These are phyloP conservation scores for Cerceris ruficornis DNA, from an alignment of 2,888 invertebrate genomes.

Conservation along the genomic window DNA sequence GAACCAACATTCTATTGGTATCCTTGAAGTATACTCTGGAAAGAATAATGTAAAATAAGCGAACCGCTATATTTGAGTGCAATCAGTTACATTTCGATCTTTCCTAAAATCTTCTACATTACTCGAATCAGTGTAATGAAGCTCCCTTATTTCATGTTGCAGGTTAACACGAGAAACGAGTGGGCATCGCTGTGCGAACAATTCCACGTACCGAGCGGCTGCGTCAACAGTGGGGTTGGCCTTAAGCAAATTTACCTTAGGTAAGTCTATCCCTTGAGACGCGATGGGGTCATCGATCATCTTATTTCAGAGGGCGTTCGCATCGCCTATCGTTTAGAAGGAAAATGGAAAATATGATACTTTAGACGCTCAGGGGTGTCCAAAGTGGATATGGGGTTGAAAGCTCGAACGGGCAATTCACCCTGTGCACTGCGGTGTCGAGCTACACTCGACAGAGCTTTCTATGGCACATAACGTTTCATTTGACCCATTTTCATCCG, in stretches of 20 bases:
- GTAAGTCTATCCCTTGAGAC: constrained; percentile 81
- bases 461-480: too few relatives aligned
- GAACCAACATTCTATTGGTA: too few relatives aligned
- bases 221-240: constrained; percentile 94
- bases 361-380: neutral
- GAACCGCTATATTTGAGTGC: too few relatives aligned
- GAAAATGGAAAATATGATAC: neutral
- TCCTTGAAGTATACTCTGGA: too few relatives aligned
- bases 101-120: too few relatives aligned
- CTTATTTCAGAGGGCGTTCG: neutral
- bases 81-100: too few relatives aligned
- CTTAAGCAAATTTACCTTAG: constrained; percentile 92
- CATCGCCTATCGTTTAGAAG: neutral
- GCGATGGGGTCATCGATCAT: constrained; percentile 23
- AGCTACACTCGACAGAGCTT: too few relatives aligned
- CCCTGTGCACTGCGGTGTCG: too few relatives aligned
- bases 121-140: too few relatives aligned
- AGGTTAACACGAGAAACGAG: constrained; percentile 94
- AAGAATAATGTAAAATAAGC: too few relatives aligned
- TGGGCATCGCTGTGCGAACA: constrained; percentile 93
- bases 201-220: constrained; percentile 90
- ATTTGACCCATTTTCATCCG: too few relatives aligned
- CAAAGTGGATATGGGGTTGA: too few relatives aligned
- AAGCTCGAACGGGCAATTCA: neutral
- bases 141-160: constrained; percentile 71